Evolutionary conservation across 2,797 vertebrate species (phyloP).

Genomic region (Mionectes olivaceus): DNA sequence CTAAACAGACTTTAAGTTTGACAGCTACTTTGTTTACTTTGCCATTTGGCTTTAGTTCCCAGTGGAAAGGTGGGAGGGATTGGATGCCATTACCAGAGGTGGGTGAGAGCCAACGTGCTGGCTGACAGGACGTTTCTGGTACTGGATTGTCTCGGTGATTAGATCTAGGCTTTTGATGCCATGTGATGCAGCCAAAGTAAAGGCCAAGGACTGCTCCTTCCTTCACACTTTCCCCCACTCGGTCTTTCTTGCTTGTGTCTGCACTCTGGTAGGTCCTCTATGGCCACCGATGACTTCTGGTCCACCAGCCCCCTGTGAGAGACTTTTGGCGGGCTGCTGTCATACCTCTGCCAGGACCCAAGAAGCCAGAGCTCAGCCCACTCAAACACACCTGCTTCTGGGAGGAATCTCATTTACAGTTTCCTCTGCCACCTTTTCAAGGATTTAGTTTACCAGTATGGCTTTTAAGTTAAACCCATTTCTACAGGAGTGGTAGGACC

Average conservation of each 20-base stretch:
- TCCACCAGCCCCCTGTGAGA: neutral
- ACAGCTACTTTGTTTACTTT: neutral
- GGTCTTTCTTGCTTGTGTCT: neutral
- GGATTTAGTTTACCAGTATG: neutral
- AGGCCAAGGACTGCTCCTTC: neutral
- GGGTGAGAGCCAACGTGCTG: neutral
- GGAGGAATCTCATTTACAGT: neutral
- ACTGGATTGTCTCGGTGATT: neutral
- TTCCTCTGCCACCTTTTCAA: neutral
- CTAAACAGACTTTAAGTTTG: neutral
- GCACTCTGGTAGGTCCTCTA: fast-evolving
- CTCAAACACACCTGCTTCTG: fast-evolving
- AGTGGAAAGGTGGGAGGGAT: neutral
- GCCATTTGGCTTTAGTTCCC: neutral
- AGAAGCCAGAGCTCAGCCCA: neutral
- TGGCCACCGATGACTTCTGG: neutral
- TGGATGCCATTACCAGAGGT: fast-evolving
- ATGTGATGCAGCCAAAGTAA: fast-evolving
- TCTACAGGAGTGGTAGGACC: neutral
- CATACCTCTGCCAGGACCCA: neutral
- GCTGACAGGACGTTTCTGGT: neutral
- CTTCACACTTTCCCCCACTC: neutral
- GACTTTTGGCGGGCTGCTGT: neutral
- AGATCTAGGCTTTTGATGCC: neutral
- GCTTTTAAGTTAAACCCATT: neutral